Conservation (phyloP, 1,140 invertebrate genomes). For the Radopholus similis region DNA sequence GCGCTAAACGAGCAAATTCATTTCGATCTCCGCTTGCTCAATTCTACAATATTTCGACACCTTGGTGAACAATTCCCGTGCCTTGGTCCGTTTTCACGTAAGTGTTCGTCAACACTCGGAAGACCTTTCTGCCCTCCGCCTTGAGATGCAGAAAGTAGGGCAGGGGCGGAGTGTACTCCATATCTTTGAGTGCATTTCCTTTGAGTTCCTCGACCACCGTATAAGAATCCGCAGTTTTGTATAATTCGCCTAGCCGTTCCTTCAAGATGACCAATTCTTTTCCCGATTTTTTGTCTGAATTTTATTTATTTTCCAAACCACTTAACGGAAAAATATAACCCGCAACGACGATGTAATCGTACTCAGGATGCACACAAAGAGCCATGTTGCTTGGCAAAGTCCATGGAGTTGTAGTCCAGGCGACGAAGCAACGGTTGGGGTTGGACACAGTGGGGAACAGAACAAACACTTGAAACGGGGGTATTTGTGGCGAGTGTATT, state of each 20-base stretch:
- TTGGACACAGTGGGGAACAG: constrained; percentile 60
- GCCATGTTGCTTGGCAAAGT: constrained; percentile 93
- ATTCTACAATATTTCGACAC: too few relatives aligned
- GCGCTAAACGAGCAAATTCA: too few relatives aligned
- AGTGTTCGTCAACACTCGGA: constrained; percentile 77
- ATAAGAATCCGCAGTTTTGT: constrained; percentile 68
- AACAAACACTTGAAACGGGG: constrained; percentile 45
- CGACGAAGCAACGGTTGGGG: constrained; percentile 72
- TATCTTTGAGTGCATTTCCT: constrained; percentile 76
- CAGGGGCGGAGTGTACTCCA: constrained; percentile 84
- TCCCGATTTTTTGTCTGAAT: constrained; percentile 64
- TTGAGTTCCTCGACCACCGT: constrained; percentile 66
- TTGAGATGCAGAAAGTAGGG: constrained; percentile 73
- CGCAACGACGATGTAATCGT: constrained; percentile 78
- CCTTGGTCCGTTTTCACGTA: constrained; percentile 95
- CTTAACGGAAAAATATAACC: constrained; percentile 40
- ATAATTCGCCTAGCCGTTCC: constrained; percentile 74
- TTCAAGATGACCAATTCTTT: constrained; percentile 84
- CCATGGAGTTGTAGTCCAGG: constrained; percentile 99
- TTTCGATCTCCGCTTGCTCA: too few relatives aligned
- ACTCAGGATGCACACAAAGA: constrained; percentile 84
- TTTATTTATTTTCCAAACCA: background rate
- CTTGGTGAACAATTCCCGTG: constrained; percentile 97
- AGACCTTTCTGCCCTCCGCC: constrained; percentile 67
- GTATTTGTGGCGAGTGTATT: constrained; percentile 5